These are phyloP conservation scores for Lutraria rhynchaena DNA, from an alignment of 1,140 invertebrate genomes.

Conservation along the genomic window DNA sequence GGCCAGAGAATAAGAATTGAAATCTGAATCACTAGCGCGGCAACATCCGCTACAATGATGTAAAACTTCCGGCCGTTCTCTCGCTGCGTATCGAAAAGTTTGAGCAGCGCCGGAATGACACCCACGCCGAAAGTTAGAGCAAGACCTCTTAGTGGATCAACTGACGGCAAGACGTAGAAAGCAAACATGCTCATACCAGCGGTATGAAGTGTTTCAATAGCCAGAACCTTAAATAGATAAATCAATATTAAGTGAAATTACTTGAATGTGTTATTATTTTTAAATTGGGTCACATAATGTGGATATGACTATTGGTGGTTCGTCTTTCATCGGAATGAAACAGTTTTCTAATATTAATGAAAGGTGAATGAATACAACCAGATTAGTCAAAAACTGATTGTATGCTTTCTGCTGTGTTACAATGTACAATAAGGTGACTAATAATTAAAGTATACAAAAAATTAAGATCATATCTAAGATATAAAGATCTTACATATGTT, in stretches of 20 bases:
- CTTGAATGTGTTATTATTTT: not conserved
- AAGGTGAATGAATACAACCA: too few relatives aligned
- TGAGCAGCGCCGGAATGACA: conserved; percentile 73
- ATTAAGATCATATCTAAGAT: too few relatives aligned
- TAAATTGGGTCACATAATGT: too few relatives aligned
- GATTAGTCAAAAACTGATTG: too few relatives aligned
- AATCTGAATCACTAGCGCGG: conserved; percentile 70
- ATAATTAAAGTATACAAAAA: too few relatives aligned
- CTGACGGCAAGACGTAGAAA: conserved; percentile 76
- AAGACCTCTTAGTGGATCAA: conserved; percentile 70
- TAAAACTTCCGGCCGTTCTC: conserved; percentile 64
- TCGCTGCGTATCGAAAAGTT: conserved; percentile 73
- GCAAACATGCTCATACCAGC: conserved; percentile 77
- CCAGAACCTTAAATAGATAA: conserved; percentile 65
- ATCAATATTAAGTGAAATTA: not conserved
- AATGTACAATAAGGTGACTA: too few relatives aligned
- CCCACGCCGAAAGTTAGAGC: conserved; percentile 73
- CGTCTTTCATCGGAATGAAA: too few relatives aligned
- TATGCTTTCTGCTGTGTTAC: too few relatives aligned
- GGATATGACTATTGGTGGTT: too few relatives aligned
- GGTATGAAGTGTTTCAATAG: conserved; percentile 77
- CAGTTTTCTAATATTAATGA: too few relatives aligned
- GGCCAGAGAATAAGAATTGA: conserved; percentile 74
- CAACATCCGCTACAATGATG: conserved; percentile 68
- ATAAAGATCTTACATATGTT: too few relatives aligned